Evolutionary conservation across 2,888 invertebrate genomes (phyloP), one percentile per base, ranked within the genome.

Genomic region (Cephus sareptanus): DNA sequence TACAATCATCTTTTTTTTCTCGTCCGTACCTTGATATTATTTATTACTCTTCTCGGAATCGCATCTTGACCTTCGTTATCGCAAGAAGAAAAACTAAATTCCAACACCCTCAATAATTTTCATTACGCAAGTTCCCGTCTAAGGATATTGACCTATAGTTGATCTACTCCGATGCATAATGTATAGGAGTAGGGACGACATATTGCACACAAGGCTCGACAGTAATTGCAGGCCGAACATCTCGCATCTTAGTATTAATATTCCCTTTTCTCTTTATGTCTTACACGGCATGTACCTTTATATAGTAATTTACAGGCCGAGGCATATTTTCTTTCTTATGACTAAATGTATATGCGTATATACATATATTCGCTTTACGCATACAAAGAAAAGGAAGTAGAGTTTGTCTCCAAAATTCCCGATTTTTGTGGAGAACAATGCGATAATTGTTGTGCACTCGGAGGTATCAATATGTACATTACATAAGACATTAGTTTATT

Each of bases 131-230:
- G 74, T 78, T 81, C 81, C 74, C 79, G 81, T 74, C 34, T 74
- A 81, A 83, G 81, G 81, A 83, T 81, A 83, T 81, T 81, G 56
- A 56, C 23, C 56, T 56, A 56, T 23, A 23, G 56, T 23, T 56
- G 15, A 56, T 23, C 56, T 56, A 56, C 56, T 56, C 56, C 23
- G 56, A 56, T 56, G 2, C 1, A 56, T 23, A 56, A 56, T 56
- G 23, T 56, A 56, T 56, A 9, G 23, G 23, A 56, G 56, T 80
- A 81, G 75, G 81, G 83, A 79, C 80, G 80, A 84, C 83, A 79
- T 89, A 89, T 90, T 90, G 90, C 89, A 89, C 89, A 85, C 83
- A 84, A 86, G 80, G 84, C 82, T 88, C 82, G 81, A 85, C 83
- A 77, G 81, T 86, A 81, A 84, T 76, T 70, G 79, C 83, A 85